Conservation (phyloP, 2,797 vertebrate genomes). For the Paramormyrops hopkinsi region DNA sequence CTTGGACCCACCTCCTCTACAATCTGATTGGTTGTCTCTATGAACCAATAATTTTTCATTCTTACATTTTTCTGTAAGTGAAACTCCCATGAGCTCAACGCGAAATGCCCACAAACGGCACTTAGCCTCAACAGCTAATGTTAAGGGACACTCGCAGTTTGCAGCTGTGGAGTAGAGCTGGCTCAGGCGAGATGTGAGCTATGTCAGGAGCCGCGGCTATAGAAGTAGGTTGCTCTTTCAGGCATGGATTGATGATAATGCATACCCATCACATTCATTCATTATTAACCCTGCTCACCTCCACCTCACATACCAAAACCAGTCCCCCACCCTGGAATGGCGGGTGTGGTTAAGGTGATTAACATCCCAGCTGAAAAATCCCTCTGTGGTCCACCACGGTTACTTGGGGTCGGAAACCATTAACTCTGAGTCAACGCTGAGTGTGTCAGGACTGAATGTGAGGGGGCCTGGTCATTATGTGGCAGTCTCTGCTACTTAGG, state of each 20-base stretch:
- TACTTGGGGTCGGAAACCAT: neutral
- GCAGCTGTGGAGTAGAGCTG: neutral
- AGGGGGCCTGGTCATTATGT: neutral
- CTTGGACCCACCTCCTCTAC: too few species aligned
- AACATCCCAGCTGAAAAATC: neutral
- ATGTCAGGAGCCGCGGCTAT: neutral
- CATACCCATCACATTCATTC: conserved; percentile 10
- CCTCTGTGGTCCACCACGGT: neutral
- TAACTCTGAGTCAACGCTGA: neutral
- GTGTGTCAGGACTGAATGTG: conserved; percentile 18
- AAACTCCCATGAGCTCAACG: too few species aligned
- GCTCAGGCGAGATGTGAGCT: neutral
- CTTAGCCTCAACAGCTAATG: neutral
- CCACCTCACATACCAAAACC: neutral
- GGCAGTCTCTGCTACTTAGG: neutral
- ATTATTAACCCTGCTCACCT: neutral
- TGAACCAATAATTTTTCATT: too few species aligned
- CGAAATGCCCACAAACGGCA: neutral
- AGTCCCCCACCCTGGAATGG: neutral
- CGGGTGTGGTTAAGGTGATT: neutral
- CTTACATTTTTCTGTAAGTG: too few species aligned
- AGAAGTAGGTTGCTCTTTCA: neutral
- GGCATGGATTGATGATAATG: conserved; percentile 36
- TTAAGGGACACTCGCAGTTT: neutral
- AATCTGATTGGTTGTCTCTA: too few species aligned